These are phyloP conservation scores for Labia minor DNA, from an alignment of 2,888 invertebrate species.

Conservation along the genomic window DNA sequence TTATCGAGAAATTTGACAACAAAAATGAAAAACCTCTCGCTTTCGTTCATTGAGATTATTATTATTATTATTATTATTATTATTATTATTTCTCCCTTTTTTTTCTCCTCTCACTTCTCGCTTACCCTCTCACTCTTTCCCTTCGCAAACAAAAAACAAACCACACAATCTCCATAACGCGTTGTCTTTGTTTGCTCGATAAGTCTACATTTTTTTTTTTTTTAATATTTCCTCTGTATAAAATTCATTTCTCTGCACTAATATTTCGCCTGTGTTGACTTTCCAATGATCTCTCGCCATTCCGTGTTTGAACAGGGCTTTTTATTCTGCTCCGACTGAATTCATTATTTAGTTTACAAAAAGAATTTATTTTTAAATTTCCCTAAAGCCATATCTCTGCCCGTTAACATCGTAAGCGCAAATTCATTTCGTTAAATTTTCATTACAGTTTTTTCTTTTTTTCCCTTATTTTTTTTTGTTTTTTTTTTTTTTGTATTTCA, in stretches of 20 bases:
- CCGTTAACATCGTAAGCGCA: slow-evolving; percentile 5
- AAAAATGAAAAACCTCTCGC: slow-evolving; percentile 1
- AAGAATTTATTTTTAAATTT: slow-evolving; percentile 13
- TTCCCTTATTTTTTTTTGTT: background rate
- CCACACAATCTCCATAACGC: slow-evolving; percentile 13
- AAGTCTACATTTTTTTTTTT: slow-evolving; percentile 13
- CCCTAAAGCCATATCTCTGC: slow-evolving; percentile 13
- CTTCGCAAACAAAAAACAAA: slow-evolving; percentile 13
- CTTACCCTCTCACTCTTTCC: slow-evolving; percentile 5
- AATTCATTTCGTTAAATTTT: slow-evolving; percentile 7
- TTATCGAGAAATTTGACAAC: background rate
- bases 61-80: too few species aligned
- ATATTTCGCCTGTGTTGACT: slow-evolving; percentile 8
- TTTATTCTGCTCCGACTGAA: slow-evolving; percentile 13
- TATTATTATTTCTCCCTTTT: background rate
- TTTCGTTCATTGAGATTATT: background rate
- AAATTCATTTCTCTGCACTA: slow-evolving; percentile 13
- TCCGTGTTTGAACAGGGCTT: slow-evolving; percentile 6
- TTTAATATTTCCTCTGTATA: slow-evolving; percentile 13
- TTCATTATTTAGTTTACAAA: slow-evolving; percentile 13
- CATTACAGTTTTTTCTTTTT: background rate
- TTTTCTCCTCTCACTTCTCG: background rate
- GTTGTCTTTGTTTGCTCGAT: slow-evolving; percentile 13
- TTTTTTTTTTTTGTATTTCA: background rate
- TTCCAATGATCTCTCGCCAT: slow-evolving; percentile 13